Evolutionary conservation across 2,113 vertebrate species (phyloP).

Genomic region (Climacteris rufus): DNA sequence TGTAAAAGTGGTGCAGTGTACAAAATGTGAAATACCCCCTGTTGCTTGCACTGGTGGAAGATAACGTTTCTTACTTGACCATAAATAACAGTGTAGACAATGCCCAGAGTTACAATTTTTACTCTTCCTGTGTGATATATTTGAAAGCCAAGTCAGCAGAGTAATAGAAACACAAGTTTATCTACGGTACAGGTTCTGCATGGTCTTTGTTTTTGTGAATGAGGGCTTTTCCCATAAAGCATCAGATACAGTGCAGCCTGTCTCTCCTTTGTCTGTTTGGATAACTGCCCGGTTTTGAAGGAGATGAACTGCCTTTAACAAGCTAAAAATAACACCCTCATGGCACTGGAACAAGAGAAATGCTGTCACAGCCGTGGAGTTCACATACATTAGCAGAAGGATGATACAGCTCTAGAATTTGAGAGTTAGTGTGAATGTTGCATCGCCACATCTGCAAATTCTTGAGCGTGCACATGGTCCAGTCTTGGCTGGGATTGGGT

Average conservation of each 20-base stretch:
- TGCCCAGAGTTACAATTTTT: not conserved
- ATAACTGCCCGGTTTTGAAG: slow-evolving; percentile 68
- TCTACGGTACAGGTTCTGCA: not conserved
- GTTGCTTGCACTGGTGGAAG: not conserved
- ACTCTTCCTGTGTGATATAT: not conserved
- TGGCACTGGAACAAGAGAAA: slow-evolving; percentile 46
- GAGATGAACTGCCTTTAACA: slow-evolving; percentile 62
- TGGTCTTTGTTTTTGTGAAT: slow-evolving; percentile 55
- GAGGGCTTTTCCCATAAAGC: slow-evolving; percentile 53
- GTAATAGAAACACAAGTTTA: not conserved
- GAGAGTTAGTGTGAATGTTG: not conserved
- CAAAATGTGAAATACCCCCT: not conserved
- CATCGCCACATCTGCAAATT: slow-evolving; percentile 54
- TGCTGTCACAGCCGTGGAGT: not conserved
- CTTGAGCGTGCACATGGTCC: not conserved
- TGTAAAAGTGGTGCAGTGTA: not conserved
- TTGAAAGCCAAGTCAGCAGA: slow-evolving; percentile 4
- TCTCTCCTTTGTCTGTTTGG: slow-evolving; percentile 64
- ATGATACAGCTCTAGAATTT: slow-evolving; percentile 11
- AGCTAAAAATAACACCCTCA: slow-evolving; percentile 57
- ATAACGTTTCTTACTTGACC: slow-evolving; percentile 4
- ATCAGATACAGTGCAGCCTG: slow-evolving; percentile 57
- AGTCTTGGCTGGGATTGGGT: not conserved
- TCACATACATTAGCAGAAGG: slow-evolving; percentile 18
- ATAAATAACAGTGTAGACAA: not conserved